phyloP scores from a whole-genome alignment of 2,113 vertebrate species.

The Notarius lentiginosus region DNA sequence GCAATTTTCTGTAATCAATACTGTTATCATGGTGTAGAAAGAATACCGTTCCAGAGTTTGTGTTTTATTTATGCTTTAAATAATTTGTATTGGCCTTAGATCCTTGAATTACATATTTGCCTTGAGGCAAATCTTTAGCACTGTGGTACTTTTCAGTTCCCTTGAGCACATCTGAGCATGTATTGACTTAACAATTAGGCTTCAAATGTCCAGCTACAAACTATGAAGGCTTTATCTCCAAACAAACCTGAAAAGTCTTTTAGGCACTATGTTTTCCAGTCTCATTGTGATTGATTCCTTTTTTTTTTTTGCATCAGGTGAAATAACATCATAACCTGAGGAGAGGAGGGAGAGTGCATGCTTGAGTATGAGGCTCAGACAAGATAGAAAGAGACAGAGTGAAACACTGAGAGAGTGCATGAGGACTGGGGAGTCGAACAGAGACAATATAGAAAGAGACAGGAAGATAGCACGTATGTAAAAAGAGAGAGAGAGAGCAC shows the following conservation, averaged over 20 bases:
- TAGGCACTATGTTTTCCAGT: conserved; percentile 10
- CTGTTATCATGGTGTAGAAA: no score
- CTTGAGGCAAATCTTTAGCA: neutral
- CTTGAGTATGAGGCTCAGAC: conserved; percentile 24
- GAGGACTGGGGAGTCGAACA: conserved; percentile 2
- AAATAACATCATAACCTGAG: conserved; percentile 33
- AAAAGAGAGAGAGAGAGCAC: neutral
- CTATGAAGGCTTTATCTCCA: conserved; percentile 19
- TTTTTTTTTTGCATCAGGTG: conserved; percentile 28
- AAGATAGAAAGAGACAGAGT: conserved; percentile 32
- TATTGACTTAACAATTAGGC: conserved; percentile 12
- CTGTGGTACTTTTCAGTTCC: conserved; percentile 16
- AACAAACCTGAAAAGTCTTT: conserved; percentile 19
- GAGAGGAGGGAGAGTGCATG: conserved; percentile 6
- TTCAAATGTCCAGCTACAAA: conserved; percentile 31
- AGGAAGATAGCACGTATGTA: neutral
- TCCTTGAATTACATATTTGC: neutral
- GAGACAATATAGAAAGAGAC: conserved; percentile 15
- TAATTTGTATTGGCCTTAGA: neutral
- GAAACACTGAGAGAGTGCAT: conserved; percentile 2
- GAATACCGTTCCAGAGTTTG: neutral
- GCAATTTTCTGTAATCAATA: neutral
- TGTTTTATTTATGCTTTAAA: neutral
- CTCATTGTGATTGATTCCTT: conserved; percentile 20
- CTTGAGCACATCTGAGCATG: conserved; percentile 9